Percentiles rank a stretch among this genome's conserved stretches.
Evolutionary conservation across 2,113 vertebrate species (phyloP).

Genomic region (Mungos mungo): DNA sequence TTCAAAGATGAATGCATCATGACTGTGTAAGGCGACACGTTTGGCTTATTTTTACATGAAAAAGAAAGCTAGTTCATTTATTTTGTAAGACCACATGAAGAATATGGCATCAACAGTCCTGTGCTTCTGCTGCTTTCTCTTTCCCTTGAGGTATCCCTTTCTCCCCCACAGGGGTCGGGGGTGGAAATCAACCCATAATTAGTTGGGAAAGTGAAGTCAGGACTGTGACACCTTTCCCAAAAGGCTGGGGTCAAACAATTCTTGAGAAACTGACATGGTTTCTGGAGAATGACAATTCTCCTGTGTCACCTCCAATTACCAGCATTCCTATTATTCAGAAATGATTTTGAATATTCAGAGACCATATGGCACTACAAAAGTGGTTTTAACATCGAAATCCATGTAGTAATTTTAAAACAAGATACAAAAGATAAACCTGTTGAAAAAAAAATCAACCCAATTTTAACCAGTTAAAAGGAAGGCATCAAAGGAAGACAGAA

Average conservation of each 20-base stretch:
- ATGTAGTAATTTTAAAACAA: not conserved
- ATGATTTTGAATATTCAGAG: not conserved
- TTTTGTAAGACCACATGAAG: not conserved
- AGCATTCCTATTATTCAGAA: not conserved
- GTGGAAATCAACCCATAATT: not conserved
- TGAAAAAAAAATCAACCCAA: not conserved
- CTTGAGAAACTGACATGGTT: not conserved
- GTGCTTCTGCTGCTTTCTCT: not conserved
- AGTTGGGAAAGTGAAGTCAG: not conserved
- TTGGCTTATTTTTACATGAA: not conserved
- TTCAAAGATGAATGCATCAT: not conserved
- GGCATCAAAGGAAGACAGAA: not conserved
- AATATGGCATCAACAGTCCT: not conserved
- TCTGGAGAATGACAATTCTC: not conserved
- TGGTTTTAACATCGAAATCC: constrained; percentile 19
- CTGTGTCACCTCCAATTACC: not conserved
- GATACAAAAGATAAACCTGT: not conserved
- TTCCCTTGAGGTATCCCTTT: not conserved
- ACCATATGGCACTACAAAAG: not conserved
- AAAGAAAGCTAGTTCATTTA: not conserved
- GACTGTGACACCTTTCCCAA: not conserved
- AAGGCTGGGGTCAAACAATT: not conserved
- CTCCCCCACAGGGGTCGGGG: too few species aligned
- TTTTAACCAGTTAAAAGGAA: not conserved
- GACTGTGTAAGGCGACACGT: not conserved